Evolutionary conservation across 2,888 invertebrate species (phyloP).

Genomic region (Galeopsomyia nigrocyanea): DNA sequence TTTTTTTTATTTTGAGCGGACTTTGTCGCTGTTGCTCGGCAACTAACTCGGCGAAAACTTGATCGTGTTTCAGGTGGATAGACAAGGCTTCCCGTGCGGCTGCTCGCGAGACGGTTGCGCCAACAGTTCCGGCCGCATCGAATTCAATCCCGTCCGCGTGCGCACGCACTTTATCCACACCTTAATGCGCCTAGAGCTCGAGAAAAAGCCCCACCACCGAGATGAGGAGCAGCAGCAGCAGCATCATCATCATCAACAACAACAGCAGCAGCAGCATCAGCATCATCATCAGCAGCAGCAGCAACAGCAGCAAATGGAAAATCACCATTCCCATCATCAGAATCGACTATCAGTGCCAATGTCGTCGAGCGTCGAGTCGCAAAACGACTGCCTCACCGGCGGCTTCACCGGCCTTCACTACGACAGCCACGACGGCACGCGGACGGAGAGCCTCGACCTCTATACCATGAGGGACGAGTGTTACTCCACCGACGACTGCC

Average conservation of each 20-base stretch:
- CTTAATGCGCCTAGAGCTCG: conserved; percentile 90
- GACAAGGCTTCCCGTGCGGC: conserved; percentile 96
- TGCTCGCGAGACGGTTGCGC: conserved; percentile 95
- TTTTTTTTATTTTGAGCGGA: neutral
- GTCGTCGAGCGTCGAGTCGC: conserved; percentile 21
- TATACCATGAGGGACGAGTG: conserved; percentile 75
- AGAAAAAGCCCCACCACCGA: conserved; percentile 79
- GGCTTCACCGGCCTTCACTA: conserved; percentile 80
- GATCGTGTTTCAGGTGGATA: conserved; percentile 78
- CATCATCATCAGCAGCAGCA: conserved; percentile 66
- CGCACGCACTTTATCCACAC: conserved; percentile 98
- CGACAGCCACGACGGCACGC: conserved; percentile 65
- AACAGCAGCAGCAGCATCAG: conserved; percentile 70
- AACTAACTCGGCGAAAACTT: neutral
- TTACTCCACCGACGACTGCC: conserved; percentile 71
- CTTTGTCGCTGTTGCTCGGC: neutral
- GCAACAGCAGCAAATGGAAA: conserved; percentile 10
- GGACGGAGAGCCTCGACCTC: conserved; percentile 70
- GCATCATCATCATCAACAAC: conserved; percentile 66
- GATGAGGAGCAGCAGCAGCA: conserved; percentile 71
- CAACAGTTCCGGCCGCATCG: conserved; percentile 92
- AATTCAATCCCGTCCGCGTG: conserved; percentile 96
- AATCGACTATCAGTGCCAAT: conserved; percentile 17
- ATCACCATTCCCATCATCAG: conserved; percentile 36
- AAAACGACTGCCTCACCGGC: conserved; percentile 72